Percentiles rank a stretch among this genome's conserved stretches.
These are phyloP conservation scores for Rachycentron canadum DNA, from an alignment of 2,797 vertebrate genomes.

Conservation along the genomic window DNA sequence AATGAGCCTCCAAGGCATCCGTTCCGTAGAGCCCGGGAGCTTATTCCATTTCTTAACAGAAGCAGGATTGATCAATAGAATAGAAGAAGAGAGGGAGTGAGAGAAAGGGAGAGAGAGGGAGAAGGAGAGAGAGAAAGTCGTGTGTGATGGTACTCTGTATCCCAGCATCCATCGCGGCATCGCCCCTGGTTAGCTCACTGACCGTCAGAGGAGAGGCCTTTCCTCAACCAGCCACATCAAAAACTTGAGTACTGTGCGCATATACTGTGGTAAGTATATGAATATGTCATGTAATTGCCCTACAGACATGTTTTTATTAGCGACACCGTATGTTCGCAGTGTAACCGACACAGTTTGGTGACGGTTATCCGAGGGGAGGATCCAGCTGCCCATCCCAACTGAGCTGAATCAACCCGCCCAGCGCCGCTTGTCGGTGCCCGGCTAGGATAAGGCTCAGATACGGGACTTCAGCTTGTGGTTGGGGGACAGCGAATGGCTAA, in stretches of 20 bases:
- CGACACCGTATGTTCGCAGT: background rate
- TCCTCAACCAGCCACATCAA: slow-evolving; percentile 14
- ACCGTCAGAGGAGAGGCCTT: slow-evolving; percentile 62
- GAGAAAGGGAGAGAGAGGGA: background rate
- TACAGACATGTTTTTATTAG: rapidly evolving
- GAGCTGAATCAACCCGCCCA: slow-evolving; percentile 21
- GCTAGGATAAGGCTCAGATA: slow-evolving; percentile 16
- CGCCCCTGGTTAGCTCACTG: slow-evolving; percentile 31
- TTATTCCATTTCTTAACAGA: too few relatives aligned
- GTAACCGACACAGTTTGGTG: background rate
- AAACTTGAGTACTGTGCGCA: slow-evolving; percentile 25
- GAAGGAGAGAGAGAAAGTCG: too few relatives aligned
- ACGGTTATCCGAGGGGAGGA: background rate
- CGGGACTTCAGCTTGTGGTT: background rate
- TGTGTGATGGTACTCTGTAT: slow-evolving; percentile 41
- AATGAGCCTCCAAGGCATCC: too few relatives aligned
- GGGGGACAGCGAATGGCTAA: background rate
- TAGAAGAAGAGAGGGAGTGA: background rate
- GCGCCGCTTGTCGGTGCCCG: slow-evolving; percentile 29
- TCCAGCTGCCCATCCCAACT: slow-evolving; percentile 19
- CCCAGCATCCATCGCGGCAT: slow-evolving; percentile 69
- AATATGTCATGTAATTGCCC: background rate
- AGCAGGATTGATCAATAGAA: too few relatives aligned
- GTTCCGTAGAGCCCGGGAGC: too few relatives aligned
- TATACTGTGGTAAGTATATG: slow-evolving; percentile 53